A percentile compares a stretch with the other conserved stretches of the same genome.
Evolutionary conservation across 2,888 invertebrate genomes (phyloP).

Genomic region (Cosmorhoe ocellata): DNA sequence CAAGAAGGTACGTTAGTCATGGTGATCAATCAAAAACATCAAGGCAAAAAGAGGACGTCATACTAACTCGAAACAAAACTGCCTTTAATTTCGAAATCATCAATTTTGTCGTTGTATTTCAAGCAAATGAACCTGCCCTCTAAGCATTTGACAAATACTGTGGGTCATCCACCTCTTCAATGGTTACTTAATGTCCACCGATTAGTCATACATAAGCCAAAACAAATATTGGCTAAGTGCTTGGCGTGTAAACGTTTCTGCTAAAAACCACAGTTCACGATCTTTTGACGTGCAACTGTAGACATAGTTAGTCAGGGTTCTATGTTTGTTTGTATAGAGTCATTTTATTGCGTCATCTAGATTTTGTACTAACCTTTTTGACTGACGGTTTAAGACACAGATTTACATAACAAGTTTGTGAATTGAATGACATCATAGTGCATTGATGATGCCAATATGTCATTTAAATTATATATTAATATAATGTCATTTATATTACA

Average conservation of each 20-base stretch:
- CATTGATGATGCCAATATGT: slow-evolving; percentile 4
- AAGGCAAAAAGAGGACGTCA: neutral
- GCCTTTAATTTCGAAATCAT: slow-evolving; percentile 24
- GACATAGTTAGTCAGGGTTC: slow-evolving; percentile 44
- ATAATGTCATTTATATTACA: too few relatives aligned
- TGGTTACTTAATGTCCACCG: slow-evolving; percentile 72
- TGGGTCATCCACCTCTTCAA: slow-evolving; percentile 71
- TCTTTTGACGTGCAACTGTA: slow-evolving; percentile 36
- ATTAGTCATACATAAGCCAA: slow-evolving; percentile 66
- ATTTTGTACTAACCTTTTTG: slow-evolving; percentile 18
- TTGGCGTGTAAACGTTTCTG: slow-evolving; percentile 48
- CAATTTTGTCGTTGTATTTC: slow-evolving; percentile 37
- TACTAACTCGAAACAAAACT: slow-evolving; percentile 6
- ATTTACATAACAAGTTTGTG: too few relatives aligned
- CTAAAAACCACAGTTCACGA: slow-evolving; percentile 53
- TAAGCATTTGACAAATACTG: slow-evolving; percentile 58
- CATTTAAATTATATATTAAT: slow-evolving; percentile 11
- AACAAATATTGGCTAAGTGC: slow-evolving; percentile 63
- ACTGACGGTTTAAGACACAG: neutral
- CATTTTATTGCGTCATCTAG: slow-evolving; percentile 39
- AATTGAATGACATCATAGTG: slow-evolving; percentile 19
- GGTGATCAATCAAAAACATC: slow-evolving; percentile 54
- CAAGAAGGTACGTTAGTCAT: slow-evolving; percentile 62
- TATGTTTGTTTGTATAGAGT: slow-evolving; percentile 30
- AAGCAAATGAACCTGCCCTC: slow-evolving; percentile 61